These are phyloP conservation scores for Hippocampus mohnikei DNA, from an alignment of 2,113 vertebrate species.

Conservation along the genomic window DNA sequence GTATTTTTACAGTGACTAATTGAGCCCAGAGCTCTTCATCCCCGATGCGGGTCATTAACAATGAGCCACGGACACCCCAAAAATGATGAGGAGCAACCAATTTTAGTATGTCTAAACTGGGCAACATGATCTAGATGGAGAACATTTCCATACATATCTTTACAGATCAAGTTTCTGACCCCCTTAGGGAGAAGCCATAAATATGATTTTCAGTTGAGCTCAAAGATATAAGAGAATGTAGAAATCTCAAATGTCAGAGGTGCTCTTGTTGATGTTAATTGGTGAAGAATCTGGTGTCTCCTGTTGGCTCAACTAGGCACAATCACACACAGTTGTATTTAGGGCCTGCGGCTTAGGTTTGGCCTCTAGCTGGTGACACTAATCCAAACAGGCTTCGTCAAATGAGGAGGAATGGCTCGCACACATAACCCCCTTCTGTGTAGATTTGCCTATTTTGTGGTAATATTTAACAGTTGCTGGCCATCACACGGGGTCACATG, in stretches of 20 bases:
- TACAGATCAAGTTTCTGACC: background rate
- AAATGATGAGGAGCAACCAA: background rate
- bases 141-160: background rate
- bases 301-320: slow-evolving; percentile 35
- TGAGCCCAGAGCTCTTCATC: too few species aligned
- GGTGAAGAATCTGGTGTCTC: slow-evolving; percentile 55
- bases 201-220: slow-evolving; percentile 12
- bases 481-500: slow-evolving; percentile 11
- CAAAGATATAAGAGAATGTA: slow-evolving; percentile 36
- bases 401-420: slow-evolving; percentile 53
- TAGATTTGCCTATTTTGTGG: background rate
- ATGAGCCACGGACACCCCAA: too few species aligned
- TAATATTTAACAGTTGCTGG: slow-evolving; percentile 38
- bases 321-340: slow-evolving; percentile 23
- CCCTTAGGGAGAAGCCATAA: background rate
- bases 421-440: slow-evolving; percentile 18
- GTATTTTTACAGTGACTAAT: too few species aligned
- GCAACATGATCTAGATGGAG: background rate
- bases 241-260: slow-evolving; percentile 52
- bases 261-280: slow-evolving; percentile 51
- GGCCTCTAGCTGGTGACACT: slow-evolving; percentile 61
- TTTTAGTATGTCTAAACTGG: background rate
- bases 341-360: slow-evolving; percentile 44
- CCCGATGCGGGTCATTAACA: too few species aligned
- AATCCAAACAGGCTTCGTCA: slow-evolving; percentile 64